These are phyloP conservation scores for Spilosoma lubricipeda DNA, from an alignment of 2,888 invertebrate genomes.

Conservation along the genomic window DNA sequence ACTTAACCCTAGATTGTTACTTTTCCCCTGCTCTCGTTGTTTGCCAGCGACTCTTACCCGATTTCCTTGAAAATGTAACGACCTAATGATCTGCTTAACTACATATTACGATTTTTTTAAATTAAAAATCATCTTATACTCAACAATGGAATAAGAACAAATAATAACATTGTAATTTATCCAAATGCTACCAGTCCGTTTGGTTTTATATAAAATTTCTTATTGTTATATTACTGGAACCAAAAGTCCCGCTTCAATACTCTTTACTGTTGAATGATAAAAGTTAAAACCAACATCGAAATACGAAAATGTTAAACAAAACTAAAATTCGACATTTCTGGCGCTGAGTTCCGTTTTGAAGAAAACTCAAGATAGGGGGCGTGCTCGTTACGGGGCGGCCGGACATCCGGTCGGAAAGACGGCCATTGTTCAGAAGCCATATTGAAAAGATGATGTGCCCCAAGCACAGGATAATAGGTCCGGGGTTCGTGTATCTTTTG, in stretches of 20 bases:
- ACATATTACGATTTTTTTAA: constrained; percentile 18
- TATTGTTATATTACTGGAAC: background rate
- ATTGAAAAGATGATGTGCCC: constrained; percentile 82
- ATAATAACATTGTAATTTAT: background rate
- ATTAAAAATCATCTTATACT: background rate
- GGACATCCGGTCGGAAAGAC: constrained; percentile 77
- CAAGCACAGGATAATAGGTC: constrained; percentile 71
- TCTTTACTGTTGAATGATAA: background rate
- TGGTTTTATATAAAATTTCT: background rate
- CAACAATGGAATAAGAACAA: background rate
- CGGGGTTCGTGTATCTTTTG: constrained; percentile 52
- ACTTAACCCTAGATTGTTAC: constrained; percentile 71
- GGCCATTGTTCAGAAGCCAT: constrained; percentile 77
- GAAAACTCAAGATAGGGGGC: constrained; percentile 68
- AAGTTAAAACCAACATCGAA: background rate
- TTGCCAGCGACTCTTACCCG: constrained; percentile 45
- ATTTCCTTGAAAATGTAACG: constrained; percentile 56
- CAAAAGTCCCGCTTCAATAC: background rate
- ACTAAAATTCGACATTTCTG: constrained; percentile 40
- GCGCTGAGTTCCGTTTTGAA: constrained; percentile 50
- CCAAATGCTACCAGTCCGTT: background rate
- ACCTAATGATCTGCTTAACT: constrained; percentile 60
- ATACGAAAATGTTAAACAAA: constrained; percentile 24
- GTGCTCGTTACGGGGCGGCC: constrained; percentile 73
- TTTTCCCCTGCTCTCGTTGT: constrained; percentile 54